Conservation (phyloP, 2,888 invertebrate species). For the Sclerodermus sp. region DNA sequence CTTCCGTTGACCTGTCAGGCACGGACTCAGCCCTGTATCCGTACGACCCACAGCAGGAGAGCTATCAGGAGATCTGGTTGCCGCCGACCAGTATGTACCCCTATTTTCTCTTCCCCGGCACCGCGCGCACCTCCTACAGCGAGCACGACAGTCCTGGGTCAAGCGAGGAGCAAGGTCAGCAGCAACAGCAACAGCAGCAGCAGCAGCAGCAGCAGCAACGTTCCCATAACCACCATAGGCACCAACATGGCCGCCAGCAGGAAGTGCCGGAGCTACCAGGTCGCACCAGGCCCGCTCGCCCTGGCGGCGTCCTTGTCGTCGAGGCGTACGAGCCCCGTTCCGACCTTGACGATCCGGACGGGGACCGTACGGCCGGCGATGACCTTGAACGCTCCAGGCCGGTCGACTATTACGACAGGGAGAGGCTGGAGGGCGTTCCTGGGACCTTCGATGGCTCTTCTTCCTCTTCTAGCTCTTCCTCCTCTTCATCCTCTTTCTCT, state of each 20-base stretch:
- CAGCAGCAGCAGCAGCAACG: slow-evolving; percentile 36
- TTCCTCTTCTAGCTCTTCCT: slow-evolving; percentile 26
- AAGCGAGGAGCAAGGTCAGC: slow-evolving; percentile 19
- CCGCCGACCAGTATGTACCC: slow-evolving; percentile 63
- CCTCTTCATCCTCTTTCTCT: slow-evolving; percentile 26
- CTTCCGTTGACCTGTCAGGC: slow-evolving; percentile 61
- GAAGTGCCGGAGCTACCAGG: slow-evolving; percentile 44
- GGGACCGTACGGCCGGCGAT: slow-evolving; percentile 20
- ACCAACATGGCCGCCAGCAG: slow-evolving; percentile 32
- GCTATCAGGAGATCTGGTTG: slow-evolving; percentile 63
- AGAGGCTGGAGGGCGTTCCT: slow-evolving; percentile 16
- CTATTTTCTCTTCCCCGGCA: slow-evolving; percentile 66
- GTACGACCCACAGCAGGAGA: slow-evolving; percentile 61
- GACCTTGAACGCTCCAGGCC: slow-evolving; percentile 6
- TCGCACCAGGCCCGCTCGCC: slow-evolving; percentile 19
- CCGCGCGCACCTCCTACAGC: slow-evolving; percentile 53
- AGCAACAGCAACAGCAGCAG: slow-evolving; percentile 34
- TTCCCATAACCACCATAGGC: slow-evolving; percentile 13
- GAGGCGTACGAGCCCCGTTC: slow-evolving; percentile 36
- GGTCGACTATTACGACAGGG: slow-evolving; percentile 13
- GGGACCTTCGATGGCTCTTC: slow-evolving; percentile 24
- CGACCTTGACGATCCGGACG: slow-evolving; percentile 23
- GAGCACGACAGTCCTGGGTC: slow-evolving; percentile 32
- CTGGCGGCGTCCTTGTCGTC: slow-evolving; percentile 40
- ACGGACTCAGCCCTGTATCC: slow-evolving; percentile 64